Conservation (phyloP, 2,888 invertebrate species). For the Hydraecia micacea region DNA sequence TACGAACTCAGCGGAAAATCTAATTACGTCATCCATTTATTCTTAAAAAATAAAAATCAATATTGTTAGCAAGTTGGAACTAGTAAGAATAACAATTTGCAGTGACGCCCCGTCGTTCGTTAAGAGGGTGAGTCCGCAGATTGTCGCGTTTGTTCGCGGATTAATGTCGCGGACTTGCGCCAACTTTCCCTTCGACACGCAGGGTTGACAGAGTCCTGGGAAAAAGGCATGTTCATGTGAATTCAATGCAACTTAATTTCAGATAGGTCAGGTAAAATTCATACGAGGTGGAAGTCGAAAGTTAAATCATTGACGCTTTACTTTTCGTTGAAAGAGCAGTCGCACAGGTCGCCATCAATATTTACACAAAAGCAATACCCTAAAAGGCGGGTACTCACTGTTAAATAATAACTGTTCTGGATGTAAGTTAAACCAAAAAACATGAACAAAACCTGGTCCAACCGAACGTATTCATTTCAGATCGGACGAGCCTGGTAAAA, state of each 20-base stretch:
- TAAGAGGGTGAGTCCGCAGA: conserved; percentile 67
- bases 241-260: not conserved
- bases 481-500: conserved; percentile 31
- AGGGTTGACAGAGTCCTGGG: conserved; percentile 42
- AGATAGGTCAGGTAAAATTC: not conserved
- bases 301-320: not conserved
- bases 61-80: conserved; percentile 39
- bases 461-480: conserved; percentile 22
- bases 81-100: conserved; percentile 56
- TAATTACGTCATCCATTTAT: conserved; percentile 33
- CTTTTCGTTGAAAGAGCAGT: not conserved
- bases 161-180: conserved; percentile 57
- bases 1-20: conserved; percentile 15
- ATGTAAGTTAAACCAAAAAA: not conserved
- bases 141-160: conserved; percentile 63
- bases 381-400: not conserved
- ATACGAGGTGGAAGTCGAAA: too few species aligned
- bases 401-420: not conserved
- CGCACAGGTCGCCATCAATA: not conserved
- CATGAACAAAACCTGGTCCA: not conserved
- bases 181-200: conserved; percentile 55
- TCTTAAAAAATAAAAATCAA: conserved; percentile 50
- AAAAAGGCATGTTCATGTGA: not conserved
- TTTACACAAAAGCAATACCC: not conserved
- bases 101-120: conserved; percentile 42